Conservation (phyloP, 2,888 invertebrate species). For the Herminia tarsipennalis region DNA sequence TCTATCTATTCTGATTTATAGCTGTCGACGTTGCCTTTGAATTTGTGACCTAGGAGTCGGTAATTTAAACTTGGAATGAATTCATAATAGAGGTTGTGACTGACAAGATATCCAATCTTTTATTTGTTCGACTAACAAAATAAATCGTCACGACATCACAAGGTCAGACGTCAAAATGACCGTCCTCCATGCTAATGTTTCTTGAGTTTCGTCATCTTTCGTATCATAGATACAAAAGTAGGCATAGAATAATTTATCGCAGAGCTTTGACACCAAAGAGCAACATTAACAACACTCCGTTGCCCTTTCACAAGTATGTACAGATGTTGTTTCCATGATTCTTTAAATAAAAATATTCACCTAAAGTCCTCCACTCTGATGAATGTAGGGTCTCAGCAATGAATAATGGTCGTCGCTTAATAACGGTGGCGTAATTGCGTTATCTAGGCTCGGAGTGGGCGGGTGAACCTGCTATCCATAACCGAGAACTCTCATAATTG, state of each 20-base stretch:
- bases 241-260: conserved; percentile 14
- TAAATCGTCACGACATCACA: not conserved
- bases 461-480: conserved; percentile 72
- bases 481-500: conserved; percentile 76
- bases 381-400: conserved; percentile 68
- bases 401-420: conserved; percentile 79
- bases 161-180: conserved; percentile 3
- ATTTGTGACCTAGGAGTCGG: not conserved
- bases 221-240: conserved; percentile 5
- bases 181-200: conserved; percentile 2
- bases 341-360: conserved; percentile 47
- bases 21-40: too few relatives aligned
- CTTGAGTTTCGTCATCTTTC: conserved; percentile 6
- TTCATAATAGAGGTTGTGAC: not conserved
- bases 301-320: conserved; percentile 33
- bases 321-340: conserved; percentile 48
- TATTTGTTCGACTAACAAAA: not conserved
- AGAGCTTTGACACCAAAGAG: conserved; percentile 20
- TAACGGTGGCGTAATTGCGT: conserved; percentile 78
- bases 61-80: not conserved
- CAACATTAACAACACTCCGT: conserved; percentile 29
- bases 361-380: conserved; percentile 47
- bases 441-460: conserved; percentile 72
- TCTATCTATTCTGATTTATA: too few relatives aligned
- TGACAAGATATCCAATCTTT: not conserved